Percentiles rank a stretch among this genome's conserved stretches.
These are phyloP conservation scores for Temnopleurus reevesii DNA, from an alignment of 53 echinoderm and acorn worm species.

Conservation along the genomic window DNA sequence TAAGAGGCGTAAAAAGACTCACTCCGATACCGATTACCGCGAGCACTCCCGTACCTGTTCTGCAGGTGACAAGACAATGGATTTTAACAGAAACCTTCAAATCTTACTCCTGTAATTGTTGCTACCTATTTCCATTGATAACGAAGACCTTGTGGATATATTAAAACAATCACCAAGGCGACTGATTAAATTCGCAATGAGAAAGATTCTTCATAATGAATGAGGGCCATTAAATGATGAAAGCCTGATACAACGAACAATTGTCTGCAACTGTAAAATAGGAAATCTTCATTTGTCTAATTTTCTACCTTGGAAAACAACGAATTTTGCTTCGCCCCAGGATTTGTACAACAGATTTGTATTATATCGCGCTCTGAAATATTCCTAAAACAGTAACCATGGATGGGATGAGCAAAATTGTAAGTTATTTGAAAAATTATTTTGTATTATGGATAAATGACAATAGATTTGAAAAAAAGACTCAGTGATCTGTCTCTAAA, in stretches of 20 bases:
- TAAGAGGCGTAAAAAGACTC: neutral
- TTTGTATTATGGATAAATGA: neutral
- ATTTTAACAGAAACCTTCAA: neutral
- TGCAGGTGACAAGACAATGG: neutral
- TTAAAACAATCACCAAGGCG: neutral
- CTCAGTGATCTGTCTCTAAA: too few relatives aligned
- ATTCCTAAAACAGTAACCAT: neutral
- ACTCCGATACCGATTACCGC: neutral
- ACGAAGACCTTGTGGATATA: neutral
- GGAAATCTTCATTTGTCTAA: neutral
- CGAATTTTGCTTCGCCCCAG: neutral
- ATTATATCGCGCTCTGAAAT: neutral
- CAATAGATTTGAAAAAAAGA: neutral
- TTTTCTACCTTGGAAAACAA: neutral
- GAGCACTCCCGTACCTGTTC: neutral
- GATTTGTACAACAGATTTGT: neutral
- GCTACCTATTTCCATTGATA: neutral
- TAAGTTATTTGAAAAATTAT: constrained; percentile 2
- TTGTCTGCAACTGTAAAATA: neutral
- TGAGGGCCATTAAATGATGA: neutral
- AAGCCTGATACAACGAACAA: neutral
- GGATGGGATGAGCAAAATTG: constrained; percentile 56
- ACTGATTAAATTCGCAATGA: neutral
- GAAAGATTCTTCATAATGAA: neutral
- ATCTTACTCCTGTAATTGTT: neutral